phyloP scores from a whole-genome alignment of 2,888 invertebrate species.

The Cryptosula pallasiana region DNA sequence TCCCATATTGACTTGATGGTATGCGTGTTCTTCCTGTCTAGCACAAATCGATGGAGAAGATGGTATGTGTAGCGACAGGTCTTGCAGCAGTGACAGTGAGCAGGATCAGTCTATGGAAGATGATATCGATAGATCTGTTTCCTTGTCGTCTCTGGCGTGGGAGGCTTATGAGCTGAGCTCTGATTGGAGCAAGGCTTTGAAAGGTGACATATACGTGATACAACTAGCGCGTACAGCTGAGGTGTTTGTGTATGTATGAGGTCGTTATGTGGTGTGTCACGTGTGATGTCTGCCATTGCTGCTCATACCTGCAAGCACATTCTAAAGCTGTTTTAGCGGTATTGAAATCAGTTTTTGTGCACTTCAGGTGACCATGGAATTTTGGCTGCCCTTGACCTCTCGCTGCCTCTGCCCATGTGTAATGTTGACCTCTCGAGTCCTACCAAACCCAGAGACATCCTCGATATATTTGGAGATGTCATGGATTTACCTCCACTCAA shows the following conservation, averaged over 20 bases:
- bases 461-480: conserved; percentile 24
- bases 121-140: neutral
- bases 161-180: conserved; percentile 20
- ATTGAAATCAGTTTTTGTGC: too few species aligned
- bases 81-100: neutral
- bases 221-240: too few species aligned
- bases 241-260: too few species aligned
- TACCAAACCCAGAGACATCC: conserved; percentile 21
- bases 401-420: conserved; percentile 23
- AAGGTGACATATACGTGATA: too few species aligned
- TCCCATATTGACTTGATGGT: too few species aligned
- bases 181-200: conserved; percentile 11
- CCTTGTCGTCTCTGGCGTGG: conserved; percentile 11
- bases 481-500: conserved; percentile 20
- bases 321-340: too few species aligned
- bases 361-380: conserved; percentile 24
- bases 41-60: conserved; percentile 7
- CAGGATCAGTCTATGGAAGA: neutral
- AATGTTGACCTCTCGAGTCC: conserved; percentile 21
- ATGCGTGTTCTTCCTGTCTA: too few species aligned
- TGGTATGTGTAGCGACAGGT: neutral
- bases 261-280: too few species aligned
- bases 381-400: conserved; percentile 22
- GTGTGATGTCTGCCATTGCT: too few species aligned
- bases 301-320: too few species aligned